Evolutionary conservation across 2,888 invertebrate species (phyloP).

Genomic region (Leucophenga montana): DNA sequence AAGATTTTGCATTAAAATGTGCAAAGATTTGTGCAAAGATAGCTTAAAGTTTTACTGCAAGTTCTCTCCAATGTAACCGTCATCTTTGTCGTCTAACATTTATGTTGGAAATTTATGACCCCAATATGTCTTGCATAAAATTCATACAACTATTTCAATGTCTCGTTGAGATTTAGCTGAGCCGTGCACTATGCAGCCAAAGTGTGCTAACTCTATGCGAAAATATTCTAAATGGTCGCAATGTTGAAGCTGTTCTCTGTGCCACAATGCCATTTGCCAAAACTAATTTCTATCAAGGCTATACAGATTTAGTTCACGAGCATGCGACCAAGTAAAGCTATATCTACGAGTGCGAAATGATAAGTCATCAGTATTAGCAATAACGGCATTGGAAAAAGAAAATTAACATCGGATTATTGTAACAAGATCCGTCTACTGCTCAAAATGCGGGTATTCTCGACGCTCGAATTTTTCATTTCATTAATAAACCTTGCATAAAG

Average conservation of each 20-base stretch:
- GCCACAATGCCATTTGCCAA: constrained; percentile 15
- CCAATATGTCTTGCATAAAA: constrained; percentile 24
- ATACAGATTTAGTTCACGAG: constrained; percentile 5
- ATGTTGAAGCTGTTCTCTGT: not conserved
- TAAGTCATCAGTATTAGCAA: too few relatives aligned
- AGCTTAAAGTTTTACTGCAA: constrained; percentile 3
- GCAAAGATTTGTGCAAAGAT: constrained; percentile 9
- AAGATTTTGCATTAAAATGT: not conserved
- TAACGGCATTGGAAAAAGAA: too few relatives aligned
- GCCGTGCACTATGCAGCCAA: not conserved
- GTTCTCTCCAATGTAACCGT: not conserved
- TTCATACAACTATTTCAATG: constrained; percentile 17
- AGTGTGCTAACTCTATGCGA: too few relatives aligned
- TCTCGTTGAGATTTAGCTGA: constrained; percentile 19
- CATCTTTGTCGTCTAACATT: not conserved
- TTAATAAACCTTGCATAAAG: too few relatives aligned
- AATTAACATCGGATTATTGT: too few relatives aligned
- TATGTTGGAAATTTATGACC: constrained; percentile 16
- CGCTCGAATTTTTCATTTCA: too few relatives aligned
- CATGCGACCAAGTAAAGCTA: not conserved
- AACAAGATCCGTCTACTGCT: too few relatives aligned
- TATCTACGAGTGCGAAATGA: not conserved
- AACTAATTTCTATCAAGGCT: constrained; percentile 26
- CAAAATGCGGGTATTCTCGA: too few relatives aligned
- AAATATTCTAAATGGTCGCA: not conserved